These are phyloP conservation scores for Calephelis perditalis DNA, from an alignment of 2,888 invertebrate species.

Conservation along the genomic window DNA sequence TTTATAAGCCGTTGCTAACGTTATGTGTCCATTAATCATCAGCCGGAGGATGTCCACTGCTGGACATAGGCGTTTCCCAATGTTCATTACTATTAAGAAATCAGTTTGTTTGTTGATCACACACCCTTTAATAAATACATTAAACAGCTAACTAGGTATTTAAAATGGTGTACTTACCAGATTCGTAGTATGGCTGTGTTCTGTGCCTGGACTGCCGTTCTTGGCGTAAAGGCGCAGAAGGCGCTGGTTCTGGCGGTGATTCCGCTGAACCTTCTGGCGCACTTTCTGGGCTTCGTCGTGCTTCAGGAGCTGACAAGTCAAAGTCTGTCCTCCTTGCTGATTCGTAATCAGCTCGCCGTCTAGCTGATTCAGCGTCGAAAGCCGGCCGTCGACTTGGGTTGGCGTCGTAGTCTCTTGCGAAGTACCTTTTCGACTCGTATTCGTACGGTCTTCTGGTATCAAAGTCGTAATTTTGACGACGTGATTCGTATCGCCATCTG, in stretches of 20 bases:
- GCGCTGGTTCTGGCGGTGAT: slow-evolving; percentile 72
- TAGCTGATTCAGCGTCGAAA: slow-evolving; percentile 63
- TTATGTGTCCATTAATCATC: too few relatives aligned
- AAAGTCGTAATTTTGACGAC: slow-evolving; percentile 63
- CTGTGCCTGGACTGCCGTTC: slow-evolving; percentile 60
- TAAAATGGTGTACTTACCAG: slow-evolving; percentile 46
- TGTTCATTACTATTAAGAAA: background rate
- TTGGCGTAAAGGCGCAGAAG: slow-evolving; percentile 62
- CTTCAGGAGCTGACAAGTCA: slow-evolving; percentile 65
- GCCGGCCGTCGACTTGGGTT: slow-evolving; percentile 61
- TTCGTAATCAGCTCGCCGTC: slow-evolving; percentile 69
- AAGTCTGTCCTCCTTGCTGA: slow-evolving; percentile 70
- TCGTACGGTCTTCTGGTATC: slow-evolving; percentile 67
- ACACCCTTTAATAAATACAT: too few relatives aligned
- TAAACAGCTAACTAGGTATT: too few relatives aligned
- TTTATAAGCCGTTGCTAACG: too few relatives aligned
- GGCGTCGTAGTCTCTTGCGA: slow-evolving; percentile 58
- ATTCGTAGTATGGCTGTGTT: slow-evolving; percentile 70
- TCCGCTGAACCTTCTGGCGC: slow-evolving; percentile 68
- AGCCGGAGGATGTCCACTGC: too few relatives aligned
- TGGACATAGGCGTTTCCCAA: too few relatives aligned
- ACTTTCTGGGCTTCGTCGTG: slow-evolving; percentile 65
- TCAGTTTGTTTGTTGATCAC: too few relatives aligned
- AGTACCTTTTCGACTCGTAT: slow-evolving; percentile 51
- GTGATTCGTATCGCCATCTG: slow-evolving; percentile 70